These are phyloP conservation scores for Ptilodon capucinus DNA, from an alignment of 2,888 invertebrate species.

Conservation along the genomic window DNA sequence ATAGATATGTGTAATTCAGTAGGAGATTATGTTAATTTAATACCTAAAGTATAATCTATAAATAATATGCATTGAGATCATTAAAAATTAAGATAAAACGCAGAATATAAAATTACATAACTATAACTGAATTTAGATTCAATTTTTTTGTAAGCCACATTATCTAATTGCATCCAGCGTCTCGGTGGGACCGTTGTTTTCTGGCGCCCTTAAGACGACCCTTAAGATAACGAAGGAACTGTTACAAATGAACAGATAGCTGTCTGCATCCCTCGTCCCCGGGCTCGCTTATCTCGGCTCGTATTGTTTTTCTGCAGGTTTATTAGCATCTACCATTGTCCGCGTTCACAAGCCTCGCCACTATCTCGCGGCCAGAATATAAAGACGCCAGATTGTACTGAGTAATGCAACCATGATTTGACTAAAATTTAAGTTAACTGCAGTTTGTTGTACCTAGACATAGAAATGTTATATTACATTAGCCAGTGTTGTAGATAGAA, in stretches of 20 bases:
- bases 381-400: background rate
- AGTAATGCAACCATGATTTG: background rate
- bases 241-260: background rate
- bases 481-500: too few species aligned
- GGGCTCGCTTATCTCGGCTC: background rate
- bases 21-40: too few species aligned
- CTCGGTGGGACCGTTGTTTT: background rate
- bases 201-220: background rate
- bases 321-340: background rate
- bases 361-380: background rate
- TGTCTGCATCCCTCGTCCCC: background rate
- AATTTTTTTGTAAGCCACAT: background rate
- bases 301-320: background rate
- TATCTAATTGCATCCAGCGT: background rate
- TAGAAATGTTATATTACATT: too few species aligned
- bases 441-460: too few species aligned
- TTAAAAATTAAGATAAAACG: too few species aligned
- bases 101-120: too few species aligned
- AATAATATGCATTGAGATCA: too few species aligned
- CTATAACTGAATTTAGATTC: too few species aligned
- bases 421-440: background rate
- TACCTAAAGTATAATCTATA: too few species aligned
- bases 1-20: too few species aligned
- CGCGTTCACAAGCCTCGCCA: background rate
- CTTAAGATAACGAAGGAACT: background rate